A percentile compares a stretch with the other conserved stretches of the same genome.
Conservation (phyloP, 2,113 vertebrate genomes). For the Calidris pugnax region DNA sequence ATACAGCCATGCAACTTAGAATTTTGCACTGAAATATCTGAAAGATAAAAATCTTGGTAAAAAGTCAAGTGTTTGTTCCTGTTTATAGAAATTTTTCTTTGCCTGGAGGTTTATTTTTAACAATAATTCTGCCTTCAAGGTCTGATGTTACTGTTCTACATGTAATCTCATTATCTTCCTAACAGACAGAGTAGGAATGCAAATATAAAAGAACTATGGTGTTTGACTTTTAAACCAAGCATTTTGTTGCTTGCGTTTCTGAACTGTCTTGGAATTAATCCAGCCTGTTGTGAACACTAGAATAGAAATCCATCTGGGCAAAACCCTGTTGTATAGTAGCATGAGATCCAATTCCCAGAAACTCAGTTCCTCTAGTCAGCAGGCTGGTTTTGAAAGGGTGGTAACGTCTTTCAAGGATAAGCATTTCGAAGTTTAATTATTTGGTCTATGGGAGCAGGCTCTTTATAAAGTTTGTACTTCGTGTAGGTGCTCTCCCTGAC, state of each 20-base stretch:
- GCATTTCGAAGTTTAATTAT: neutral
- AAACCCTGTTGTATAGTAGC: neutral
- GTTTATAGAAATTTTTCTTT: neutral
- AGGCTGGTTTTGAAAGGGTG: neutral
- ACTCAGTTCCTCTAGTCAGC: neutral
- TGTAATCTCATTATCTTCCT: neutral
- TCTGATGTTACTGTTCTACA: neutral
- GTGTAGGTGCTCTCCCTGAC: neutral
- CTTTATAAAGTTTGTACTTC: neutral
- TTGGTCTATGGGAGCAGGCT: neutral
- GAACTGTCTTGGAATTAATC: neutral
- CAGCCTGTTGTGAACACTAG: neutral
- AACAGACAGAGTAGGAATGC: neutral
- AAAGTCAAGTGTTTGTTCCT: neutral
- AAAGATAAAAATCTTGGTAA: neutral
- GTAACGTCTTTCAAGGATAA: neutral
- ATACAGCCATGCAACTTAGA: neutral
- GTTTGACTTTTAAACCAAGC: neutral
- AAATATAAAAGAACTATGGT: neutral
- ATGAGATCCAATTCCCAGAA: neutral
- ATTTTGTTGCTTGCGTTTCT: neutral
- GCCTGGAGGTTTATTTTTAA: neutral
- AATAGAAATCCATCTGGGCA: neutral
- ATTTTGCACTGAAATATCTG: neutral
- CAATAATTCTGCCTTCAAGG: neutral